These are phyloP conservation scores for Elysia chlorotica DNA, from an alignment of 1,140 invertebrate species.

Conservation along the genomic window DNA sequence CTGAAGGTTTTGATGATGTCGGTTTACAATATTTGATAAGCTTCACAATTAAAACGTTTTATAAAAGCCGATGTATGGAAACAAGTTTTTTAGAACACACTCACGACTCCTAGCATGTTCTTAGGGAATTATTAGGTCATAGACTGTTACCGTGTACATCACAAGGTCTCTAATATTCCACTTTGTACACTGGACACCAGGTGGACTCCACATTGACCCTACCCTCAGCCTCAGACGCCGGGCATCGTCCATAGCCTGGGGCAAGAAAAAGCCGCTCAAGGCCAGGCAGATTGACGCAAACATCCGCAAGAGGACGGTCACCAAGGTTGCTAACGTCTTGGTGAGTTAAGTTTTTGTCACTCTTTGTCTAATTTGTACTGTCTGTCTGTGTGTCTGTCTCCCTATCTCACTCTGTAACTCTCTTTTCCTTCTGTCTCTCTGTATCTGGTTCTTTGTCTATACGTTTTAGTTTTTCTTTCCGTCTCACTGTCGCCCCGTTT, in stretches of 20 bases:
- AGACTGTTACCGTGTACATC: no score
- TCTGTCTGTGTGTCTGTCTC: background rate
- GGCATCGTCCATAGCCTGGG: constrained; percentile 19
- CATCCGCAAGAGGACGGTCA: constrained; percentile 10
- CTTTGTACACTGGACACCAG: background rate
- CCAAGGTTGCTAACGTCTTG: constrained; percentile 22
- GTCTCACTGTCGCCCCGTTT: no score
- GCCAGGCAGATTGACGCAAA: constrained; percentile 11
- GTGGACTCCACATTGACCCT: background rate
- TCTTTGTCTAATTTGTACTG: background rate
- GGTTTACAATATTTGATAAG: no score
- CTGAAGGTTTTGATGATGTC: no score
- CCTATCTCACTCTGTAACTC: background rate
- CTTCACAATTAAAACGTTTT: no score
- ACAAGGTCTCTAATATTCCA: no score
- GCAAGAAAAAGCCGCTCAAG: constrained; percentile 9
- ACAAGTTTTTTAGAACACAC: no score
- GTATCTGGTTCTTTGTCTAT: background rate
- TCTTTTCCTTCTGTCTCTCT: background rate
- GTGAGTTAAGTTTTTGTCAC: constrained; percentile 8
- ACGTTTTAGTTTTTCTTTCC: no score
- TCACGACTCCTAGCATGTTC: no score
- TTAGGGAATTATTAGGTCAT: no score
- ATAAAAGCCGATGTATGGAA: no score
- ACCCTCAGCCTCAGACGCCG: constrained; percentile 7